A percentile compares a stretch with the other conserved stretches of the same genome.
phyloP scores from a whole-genome alignment of 2,113 vertebrate species.

The Chloroceryle aenea region DNA sequence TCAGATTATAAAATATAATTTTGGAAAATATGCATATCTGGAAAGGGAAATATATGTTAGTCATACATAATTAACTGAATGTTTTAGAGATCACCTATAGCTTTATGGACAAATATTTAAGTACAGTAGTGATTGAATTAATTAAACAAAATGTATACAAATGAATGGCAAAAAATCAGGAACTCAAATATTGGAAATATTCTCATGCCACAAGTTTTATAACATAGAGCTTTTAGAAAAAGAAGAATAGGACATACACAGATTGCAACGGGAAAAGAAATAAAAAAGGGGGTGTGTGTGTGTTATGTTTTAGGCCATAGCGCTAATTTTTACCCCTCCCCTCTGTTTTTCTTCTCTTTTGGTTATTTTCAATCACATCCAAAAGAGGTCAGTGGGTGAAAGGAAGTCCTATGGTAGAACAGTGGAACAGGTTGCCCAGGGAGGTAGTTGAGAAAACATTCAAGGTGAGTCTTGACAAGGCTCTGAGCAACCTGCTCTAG shows the following conservation, averaged over 20 bases:
- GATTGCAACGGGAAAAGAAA: neutral
- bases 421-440: no score
- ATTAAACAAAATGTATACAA: neutral
- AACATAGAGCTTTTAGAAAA: neutral
- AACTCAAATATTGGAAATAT: neutral
- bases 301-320: neutral
- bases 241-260: neutral
- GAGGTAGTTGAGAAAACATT: no score
- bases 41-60: neutral
- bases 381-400: neutral
- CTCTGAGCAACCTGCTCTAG: no score
- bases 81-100: neutral
- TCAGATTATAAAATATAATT: neutral
- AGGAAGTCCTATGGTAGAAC: neutral
- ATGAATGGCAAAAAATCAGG: neutral
- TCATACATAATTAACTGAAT: neutral
- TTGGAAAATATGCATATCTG: neutral
- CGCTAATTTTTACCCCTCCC: neutral
- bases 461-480: no score
- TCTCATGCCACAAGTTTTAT: neutral
- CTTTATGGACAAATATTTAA: neutral
- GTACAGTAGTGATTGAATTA: neutral
- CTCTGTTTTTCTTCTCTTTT: neutral
- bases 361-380: neutral
- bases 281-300: no score